Base-by-base conservation (phyloP, 2,113 vertebrate species). In the Tichodroma muraria region DNA sequence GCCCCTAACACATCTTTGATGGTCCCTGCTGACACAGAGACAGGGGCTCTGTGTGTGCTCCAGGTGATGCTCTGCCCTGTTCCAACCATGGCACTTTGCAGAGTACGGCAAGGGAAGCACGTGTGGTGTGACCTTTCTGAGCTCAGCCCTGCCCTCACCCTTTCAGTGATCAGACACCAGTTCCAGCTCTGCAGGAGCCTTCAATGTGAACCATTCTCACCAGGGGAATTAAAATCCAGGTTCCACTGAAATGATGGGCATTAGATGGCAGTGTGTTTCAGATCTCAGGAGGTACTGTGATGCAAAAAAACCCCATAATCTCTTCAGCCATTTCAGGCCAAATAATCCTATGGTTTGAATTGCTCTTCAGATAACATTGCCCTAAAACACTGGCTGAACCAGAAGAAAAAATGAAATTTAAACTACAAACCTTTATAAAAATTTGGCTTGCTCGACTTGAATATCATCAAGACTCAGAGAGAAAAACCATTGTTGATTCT, bases 91-190 rank as follows among this genome's bases (percentile, higher is more conserved):
- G 50, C 68, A 49, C 64, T 80, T 54, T 10, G 45, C 37, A 31
- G 65, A 49, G 42, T 3, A 12, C 0, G 0, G 40, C 0, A 0
- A 57, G 23, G 47, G 56, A 35, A 47, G 44, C 17, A 23, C 0
- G 0, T 13, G 18, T 4, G 35, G n/a, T 8, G 53, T 54, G 89
- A 91, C 64, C 85, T 95, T 77, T n/a, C 30, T 16, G 38, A 80
- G 81, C 49, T 53, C 54, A 76, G 61, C 18, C 24, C n/a, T 79
- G 31, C 28, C 64, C 47, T 69, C 45, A 37, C 21, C 30, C 35
- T 44, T 15, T 19, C 30, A 13, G 17, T 14, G 20, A 54, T 22
- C 64, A 60, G 19, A 59, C 13, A 47, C 8, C 25, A 31, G 10
- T 8, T 65, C 50, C 59, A 89, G 35, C 15, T 77, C 33, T 27